Percentiles rank a stretch among this genome's conserved stretches.
These are phyloP conservation scores for Lontra canadensis DNA, from an alignment of 2,113 vertebrate species.

Conservation along the genomic window DNA sequence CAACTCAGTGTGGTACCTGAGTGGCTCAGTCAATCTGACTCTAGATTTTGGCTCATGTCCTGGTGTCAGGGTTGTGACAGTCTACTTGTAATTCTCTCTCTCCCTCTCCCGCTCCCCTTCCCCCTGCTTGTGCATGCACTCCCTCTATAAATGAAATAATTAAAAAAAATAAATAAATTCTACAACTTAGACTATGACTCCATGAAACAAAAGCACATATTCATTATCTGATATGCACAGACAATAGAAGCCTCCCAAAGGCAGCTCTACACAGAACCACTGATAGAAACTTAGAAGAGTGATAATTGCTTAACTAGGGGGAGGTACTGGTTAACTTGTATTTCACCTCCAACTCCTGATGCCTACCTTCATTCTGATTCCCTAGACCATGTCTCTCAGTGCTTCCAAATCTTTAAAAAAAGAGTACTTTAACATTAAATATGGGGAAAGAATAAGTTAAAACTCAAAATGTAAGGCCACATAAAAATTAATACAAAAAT, in stretches of 20 bases:
- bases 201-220: neutral
- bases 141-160: neutral
- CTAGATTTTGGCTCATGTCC: neutral
- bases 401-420: neutral
- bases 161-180: neutral
- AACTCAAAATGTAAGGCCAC: neutral
- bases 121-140: neutral
- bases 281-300: neutral
- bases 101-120: neutral
- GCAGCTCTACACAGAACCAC: neutral
- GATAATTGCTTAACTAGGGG: accelerated
- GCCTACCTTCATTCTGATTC: neutral
- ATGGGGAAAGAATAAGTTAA: neutral
- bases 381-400: neutral
- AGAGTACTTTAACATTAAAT: neutral
- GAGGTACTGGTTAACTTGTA: neutral
- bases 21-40: neutral
- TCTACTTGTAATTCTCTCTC: neutral
- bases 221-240: neutral
- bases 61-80: neutral
- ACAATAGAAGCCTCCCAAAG: accelerated
- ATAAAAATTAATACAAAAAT: neutral
- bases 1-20: neutral
- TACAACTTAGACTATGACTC: neutral
- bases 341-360: neutral